Evolutionary conservation across 64 coral and sea anemone species (phyloP).

Genomic region (Stichodactyla mertensii): DNA sequence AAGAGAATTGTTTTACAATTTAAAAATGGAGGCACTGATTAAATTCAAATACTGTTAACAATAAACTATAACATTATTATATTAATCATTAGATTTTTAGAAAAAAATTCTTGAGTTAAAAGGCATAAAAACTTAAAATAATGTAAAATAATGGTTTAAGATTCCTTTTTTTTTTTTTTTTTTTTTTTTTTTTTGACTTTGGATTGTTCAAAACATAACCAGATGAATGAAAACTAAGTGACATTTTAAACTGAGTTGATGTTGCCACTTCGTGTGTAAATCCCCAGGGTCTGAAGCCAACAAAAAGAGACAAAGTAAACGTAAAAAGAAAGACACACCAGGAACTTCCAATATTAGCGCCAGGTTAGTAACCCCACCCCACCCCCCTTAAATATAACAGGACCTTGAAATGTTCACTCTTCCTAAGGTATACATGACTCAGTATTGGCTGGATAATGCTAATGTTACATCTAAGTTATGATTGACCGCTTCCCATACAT

Average conservation of each 20-base stretch:
- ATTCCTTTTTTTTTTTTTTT: neutral
- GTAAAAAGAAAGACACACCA: slow-evolving; percentile 45
- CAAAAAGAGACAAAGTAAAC: slow-evolving; percentile 54
- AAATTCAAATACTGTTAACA: no score
- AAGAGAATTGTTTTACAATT: no score
- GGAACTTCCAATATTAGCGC: slow-evolving; percentile 45
- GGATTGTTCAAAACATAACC: neutral
- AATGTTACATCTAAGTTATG: no score
- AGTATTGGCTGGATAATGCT: no score
- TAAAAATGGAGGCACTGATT: no score
- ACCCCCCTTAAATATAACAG: neutral
- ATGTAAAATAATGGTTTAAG: neutral
- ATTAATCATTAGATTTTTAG: no score
- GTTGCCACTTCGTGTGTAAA: slow-evolving; percentile 23
- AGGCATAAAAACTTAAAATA: neutral
- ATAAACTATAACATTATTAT: neutral
- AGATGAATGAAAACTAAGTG: neutral
- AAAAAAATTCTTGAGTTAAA: neutral
- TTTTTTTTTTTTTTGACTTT: neutral
- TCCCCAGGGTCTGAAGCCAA: slow-evolving; percentile 40
- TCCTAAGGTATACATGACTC: neutral
- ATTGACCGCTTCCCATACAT: no score
- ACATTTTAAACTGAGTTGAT: slow-evolving; percentile 9
- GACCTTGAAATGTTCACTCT: neutral
- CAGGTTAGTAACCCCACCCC: slow-evolving; percentile 40